Percentiles rank a stretch among this genome's conserved stretches.
Evolutionary conservation across 1,140 invertebrate genomes (phyloP).

Genomic region (Bradysia coprophila): DNA sequence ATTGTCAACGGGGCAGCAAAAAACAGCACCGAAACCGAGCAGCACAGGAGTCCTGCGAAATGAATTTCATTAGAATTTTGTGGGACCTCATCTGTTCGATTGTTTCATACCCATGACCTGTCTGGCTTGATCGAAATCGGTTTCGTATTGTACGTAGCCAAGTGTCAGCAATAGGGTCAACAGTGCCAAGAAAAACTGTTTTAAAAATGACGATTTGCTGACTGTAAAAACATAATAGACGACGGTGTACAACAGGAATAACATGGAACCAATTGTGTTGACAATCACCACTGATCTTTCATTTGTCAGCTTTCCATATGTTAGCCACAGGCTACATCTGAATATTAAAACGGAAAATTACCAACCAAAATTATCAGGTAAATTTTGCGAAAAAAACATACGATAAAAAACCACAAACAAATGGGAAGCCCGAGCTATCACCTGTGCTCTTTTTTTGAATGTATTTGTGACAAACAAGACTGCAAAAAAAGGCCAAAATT

Average conservation of each 20-base stretch:
- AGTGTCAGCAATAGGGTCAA: conserved; percentile 3
- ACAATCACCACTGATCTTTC: conserved; percentile 42
- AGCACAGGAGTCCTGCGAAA: conserved; percentile 42
- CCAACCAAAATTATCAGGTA: neutral
- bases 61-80: too few species aligned
- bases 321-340: conserved; percentile 37
- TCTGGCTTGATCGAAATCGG: conserved; percentile 9
- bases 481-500: conserved; percentile 6
- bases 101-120: conserved; percentile 14
- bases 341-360: conserved; percentile 6
- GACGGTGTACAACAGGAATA: conserved; percentile 39
- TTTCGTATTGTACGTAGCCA: conserved; percentile 7
- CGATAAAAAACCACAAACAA: conserved; percentile 57
- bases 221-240: conserved; percentile 36
- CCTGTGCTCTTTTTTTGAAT: conserved; percentile 21
- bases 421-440: conserved; percentile 47
- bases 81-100: too few species aligned
- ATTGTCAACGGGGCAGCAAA: conserved; percentile 60
- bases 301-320: conserved; percentile 42
- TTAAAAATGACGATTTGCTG: conserved; percentile 16
- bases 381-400: too few species aligned
- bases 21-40: conserved; percentile 50
- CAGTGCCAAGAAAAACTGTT: conserved; percentile 14
- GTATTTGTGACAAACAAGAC: conserved; percentile 20
- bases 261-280: conserved; percentile 38